Conservation (phyloP, 2,797 vertebrate genomes). For the Brachymystax lenok region DNA sequence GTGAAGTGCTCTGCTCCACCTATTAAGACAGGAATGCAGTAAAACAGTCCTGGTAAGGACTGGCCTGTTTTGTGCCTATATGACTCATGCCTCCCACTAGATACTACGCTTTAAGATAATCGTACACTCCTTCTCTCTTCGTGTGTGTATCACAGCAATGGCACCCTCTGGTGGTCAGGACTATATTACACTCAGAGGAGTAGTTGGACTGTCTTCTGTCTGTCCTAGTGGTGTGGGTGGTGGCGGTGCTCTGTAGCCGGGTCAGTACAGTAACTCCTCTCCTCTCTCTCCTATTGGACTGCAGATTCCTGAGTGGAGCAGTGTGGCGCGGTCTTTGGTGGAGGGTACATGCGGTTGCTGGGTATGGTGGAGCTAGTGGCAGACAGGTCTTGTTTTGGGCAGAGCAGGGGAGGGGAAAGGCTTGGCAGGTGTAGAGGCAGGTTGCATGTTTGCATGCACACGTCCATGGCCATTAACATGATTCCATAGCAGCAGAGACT, state of each 20-base stretch:
- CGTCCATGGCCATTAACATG: conserved; percentile 84
- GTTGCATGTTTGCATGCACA: conserved; percentile 87
- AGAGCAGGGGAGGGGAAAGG: conserved; percentile 20
- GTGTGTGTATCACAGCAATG: background rate
- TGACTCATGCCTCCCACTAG: background rate
- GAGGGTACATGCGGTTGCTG: conserved; percentile 90
- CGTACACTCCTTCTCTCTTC: background rate
- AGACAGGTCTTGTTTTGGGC: conserved; percentile 62
- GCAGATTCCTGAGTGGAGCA: conserved; percentile 99
- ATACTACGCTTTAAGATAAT: background rate
- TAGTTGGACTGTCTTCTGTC: background rate
- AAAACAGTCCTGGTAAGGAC: background rate
- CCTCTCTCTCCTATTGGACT: conserved; percentile 92
- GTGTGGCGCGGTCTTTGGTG: conserved; percentile 91
- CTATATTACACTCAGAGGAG: background rate
- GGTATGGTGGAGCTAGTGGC: conserved; percentile 54
- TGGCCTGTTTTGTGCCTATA: background rate
- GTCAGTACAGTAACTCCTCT: conserved; percentile 29
- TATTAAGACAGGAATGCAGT: background rate
- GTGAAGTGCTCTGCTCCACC: background rate
- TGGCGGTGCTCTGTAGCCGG: conserved; percentile 5
- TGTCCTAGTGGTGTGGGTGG: conserved; percentile 34
- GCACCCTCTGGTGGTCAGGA: background rate
- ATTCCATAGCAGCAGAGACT: conserved; percentile 68
- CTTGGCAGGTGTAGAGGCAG: conserved; percentile 72